Evolutionary conservation across 1,140 invertebrate genomes (phyloP), one percentile per base, ranked within the genome.

Genomic region (Solen grandis): DNA sequence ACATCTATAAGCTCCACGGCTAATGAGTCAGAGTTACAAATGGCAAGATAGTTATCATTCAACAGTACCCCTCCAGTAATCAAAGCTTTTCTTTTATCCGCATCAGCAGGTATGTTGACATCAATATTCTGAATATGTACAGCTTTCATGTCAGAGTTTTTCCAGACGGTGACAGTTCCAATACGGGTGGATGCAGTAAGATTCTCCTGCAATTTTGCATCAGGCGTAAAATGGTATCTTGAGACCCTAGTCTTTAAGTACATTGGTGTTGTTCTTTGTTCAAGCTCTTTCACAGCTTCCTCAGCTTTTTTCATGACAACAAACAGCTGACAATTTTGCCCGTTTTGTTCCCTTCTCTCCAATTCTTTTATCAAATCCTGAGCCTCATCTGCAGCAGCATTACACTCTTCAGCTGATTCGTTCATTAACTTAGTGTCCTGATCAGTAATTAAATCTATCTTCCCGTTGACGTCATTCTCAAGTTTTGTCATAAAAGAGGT

Each of bases 201-300:
- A n/a, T n/a, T n/a, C n/a, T n/a, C n/a, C n/a, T n/a, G n/a, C n/a
- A n/a, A n/a, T 31, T 36, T 62, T 68, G 22, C 27, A 76, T 4
- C 41, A n/a, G 5, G 14, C 19, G 36, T 8, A 10, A 19, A 50
- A 31, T 57, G 5, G 13, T 22, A 19, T n/a, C 27, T 25, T 52
- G 25, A 22, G 50, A 1, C 22, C 19, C 59, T 52, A 52, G 0
- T 46, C n/a, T n/a, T n/a, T n/a, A n/a, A n/a, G n/a, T n/a, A n/a
- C n/a, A n/a, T n/a, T n/a, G n/a, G n/a, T n/a, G n/a, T n/a, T n/a
- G 38, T 14, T 55, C 68, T 60, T 60, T 83, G 35, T 41, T 52
- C 22, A 22, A 38, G 19, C 19, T 38, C 41, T 8, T 29, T n/a
- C 22, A 57, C 22, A 59, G 19, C 19, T 27, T 59, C 8, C 35